Evolutionary conservation across 2,797 vertebrate genomes (phyloP), one percentile per base, ranked within the genome.

Genomic region (Amphiprion clarkii): DNA sequence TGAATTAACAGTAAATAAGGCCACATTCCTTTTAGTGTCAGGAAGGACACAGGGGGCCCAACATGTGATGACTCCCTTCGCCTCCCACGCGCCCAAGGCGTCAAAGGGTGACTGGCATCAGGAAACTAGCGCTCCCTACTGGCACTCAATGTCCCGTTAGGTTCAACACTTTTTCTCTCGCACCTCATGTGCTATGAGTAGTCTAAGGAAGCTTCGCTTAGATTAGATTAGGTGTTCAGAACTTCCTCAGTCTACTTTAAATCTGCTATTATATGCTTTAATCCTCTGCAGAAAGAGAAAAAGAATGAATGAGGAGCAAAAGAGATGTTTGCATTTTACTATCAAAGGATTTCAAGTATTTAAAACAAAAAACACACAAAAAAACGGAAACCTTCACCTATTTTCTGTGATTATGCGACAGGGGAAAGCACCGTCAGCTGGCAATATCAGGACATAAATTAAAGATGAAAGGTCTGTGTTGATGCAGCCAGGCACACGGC

Each of bases 91-190:
- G 21, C 59, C 27, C 9, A 3, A n/a, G 69, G 67, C 42, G 23
- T 29, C n/a, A 36, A 21, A 49, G n/a, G 7, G 4, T 2, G 1
- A 53, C 69, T 67, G 42, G 39, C 53, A 36, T 73, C 59, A 78
- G 78, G 71, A 81, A 76, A 69, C 60, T 49, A 77, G 87, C 83
- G 61, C 87, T 48, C 86, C 72, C 88, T 87, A 59, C 84, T 88
- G 86, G 84, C 59, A 75, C 31, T 59, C 49, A 70, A 69, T 57
- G 69, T 31, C 64, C 13, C 56, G 66, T 71, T 51, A 52, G 17
- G 12, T 31, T 76, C 68, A 56, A 65, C 21, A 67, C 53, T 51
- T 25, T 49, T 52, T 21, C 55, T 12, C 27, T 4, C 36, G 25
- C 6, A 64, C 54, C 44, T 60, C 7, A 1, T 58, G 58, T 7